These are phyloP conservation scores for Bos indicus DNA, from an alignment of 2,113 vertebrate species.

Conservation along the genomic window DNA sequence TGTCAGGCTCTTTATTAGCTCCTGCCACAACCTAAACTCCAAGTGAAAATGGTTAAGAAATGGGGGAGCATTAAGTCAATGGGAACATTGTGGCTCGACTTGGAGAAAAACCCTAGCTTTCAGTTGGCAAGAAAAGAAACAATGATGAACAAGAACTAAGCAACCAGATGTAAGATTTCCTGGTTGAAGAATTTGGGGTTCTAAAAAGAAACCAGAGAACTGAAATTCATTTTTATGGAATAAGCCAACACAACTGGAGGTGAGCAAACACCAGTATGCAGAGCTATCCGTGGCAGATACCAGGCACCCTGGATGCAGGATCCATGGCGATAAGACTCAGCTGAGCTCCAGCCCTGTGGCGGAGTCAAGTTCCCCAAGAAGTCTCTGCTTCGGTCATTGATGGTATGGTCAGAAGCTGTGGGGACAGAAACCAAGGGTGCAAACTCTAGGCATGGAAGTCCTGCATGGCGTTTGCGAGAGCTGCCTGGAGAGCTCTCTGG, in stretches of 20 bases:
- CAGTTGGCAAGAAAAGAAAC: background rate
- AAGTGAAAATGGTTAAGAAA: background rate
- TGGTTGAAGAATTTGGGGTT: background rate
- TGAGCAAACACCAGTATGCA: background rate
- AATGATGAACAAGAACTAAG: background rate
- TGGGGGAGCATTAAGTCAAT: background rate
- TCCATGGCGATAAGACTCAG: background rate
- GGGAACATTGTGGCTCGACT: accelerated
- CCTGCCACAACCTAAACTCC: background rate
- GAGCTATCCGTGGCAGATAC: background rate
- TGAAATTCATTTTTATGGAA: background rate
- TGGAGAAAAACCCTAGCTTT: background rate
- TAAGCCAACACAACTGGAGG: background rate
- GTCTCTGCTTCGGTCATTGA: background rate
- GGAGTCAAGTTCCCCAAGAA: too few species aligned
- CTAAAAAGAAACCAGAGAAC: background rate
- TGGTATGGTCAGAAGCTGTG: background rate
- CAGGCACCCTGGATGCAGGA: background rate
- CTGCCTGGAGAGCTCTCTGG: background rate
- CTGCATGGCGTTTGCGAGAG: background rate
- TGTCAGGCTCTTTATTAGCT: background rate
- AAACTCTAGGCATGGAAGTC: background rate
- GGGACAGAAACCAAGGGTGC: background rate
- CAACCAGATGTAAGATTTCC: background rate
- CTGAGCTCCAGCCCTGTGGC: background rate